Evolutionary conservation across 2,888 invertebrate genomes (phyloP).

Genomic region (Eilema sororculum): DNA sequence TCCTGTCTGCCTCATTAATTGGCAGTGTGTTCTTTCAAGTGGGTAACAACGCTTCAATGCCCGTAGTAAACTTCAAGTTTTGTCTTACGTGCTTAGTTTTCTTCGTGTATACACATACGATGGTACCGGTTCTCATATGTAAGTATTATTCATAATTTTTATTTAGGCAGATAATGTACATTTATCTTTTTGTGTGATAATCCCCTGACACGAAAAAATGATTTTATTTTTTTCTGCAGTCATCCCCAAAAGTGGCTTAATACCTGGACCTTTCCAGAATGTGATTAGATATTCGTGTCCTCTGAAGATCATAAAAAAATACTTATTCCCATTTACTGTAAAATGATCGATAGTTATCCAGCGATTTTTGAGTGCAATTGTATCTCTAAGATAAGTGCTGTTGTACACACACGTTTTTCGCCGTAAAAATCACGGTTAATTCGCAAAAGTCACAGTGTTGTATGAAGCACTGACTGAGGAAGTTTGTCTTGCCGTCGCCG

Average conservation of each 20-base stretch:
- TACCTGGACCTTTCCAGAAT: no score
- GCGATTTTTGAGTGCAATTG: not conserved
- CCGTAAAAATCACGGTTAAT: no score
- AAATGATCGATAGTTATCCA: not conserved
- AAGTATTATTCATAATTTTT: slow-evolving; percentile 64
- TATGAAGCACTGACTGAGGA: no score
- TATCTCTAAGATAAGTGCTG: not conserved
- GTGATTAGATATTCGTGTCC: not conserved
- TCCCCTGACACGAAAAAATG: no score
- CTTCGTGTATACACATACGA: slow-evolving; percentile 89
- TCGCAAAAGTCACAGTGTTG: no score
- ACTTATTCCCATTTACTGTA: not conserved
- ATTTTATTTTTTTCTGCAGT: no score
- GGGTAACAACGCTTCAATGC: slow-evolving; percentile 86
- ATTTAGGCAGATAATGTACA: not conserved
- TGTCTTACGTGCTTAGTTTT: slow-evolving; percentile 87
- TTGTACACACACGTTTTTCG: no score
- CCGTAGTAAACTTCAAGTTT: slow-evolving; percentile 88
- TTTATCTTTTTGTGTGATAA: no score
- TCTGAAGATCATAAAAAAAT: not conserved
- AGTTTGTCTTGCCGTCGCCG: no score
- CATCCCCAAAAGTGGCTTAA: no score
- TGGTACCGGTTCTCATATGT: slow-evolving; percentile 88
- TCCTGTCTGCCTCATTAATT: slow-evolving; percentile 82
- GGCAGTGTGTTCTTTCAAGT: slow-evolving; percentile 87